Base-by-base conservation (phyloP, 2,888 invertebrate species). In the Drosophila neotestacea region DNA sequence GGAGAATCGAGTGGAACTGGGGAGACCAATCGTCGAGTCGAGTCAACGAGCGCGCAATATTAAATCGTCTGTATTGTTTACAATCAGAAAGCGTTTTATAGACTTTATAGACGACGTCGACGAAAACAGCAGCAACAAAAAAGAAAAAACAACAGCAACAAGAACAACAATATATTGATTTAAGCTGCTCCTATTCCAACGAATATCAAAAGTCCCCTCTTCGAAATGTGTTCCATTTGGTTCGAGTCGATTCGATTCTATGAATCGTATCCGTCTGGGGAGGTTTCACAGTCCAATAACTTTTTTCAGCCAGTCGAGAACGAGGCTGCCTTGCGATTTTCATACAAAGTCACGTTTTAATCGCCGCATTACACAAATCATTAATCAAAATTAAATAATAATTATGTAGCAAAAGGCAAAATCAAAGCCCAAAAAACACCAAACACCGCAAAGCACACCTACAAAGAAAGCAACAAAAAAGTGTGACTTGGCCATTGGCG, bases 331-430 rank as follows among this genome's bases (percentile, higher is more conserved):
- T 65, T 81, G 69, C 65, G 46, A 62, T 70, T 71, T 80, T 72
- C 56, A 46, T 64, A 73, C 69, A 84, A 75, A 87, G 85, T 87
- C 87, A 85, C 82, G 87, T 85, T 89, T 88, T 83, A 87, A 89
- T 85, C 83, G 83, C 67, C 75, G 60, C 69, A 76, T 78, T 85
- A 77, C 79, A 70, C 69, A 76, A 89, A 83, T 87, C 88, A 87
- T 87, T 88, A 89, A 87, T 87, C 89, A 89, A 85, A 89, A 87
- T 87, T 83, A 87, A 89, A 89, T 73, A 85, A 85, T 88, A 89
- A 87, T 87, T 89, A 87, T 77, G 71, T 65, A 67, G 71, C 75
- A 66, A 47, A 64, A 32, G 32, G 64, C 73, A 52, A 69, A 85
- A 78, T 70, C 68, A 70, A 65, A 63, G 41, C 11, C 51, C 32